Evolutionary conservation across 2,888 invertebrate species (phyloP).

Genomic region (Metellina segmentata): DNA sequence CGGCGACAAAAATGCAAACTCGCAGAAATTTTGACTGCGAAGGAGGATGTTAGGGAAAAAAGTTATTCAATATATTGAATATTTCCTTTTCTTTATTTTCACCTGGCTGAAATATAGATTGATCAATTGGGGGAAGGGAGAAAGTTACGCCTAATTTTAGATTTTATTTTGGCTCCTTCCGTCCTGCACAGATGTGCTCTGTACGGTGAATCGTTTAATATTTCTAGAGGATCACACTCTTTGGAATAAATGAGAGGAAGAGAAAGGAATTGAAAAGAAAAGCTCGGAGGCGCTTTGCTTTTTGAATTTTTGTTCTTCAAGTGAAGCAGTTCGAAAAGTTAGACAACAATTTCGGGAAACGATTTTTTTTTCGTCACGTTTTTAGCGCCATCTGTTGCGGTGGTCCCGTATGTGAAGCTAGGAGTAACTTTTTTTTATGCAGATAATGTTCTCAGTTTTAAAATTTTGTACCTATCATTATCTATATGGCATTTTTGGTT

Average conservation of each 20-base stretch:
- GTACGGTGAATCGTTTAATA: slow-evolving; percentile 32
- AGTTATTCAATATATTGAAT: slow-evolving; percentile 5
- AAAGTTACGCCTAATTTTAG: slow-evolving; percentile 2
- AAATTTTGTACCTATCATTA: too few relatives aligned
- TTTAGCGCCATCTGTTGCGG: slow-evolving; percentile 24
- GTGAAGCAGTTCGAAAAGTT: neutral
- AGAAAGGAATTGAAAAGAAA: neutral
- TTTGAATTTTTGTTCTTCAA: neutral
- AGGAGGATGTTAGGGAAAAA: neutral
- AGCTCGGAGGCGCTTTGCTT: too few relatives aligned
- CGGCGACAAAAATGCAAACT: neutral
- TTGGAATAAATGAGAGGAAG: neutral
- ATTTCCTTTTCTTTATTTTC: slow-evolving; percentile 5
- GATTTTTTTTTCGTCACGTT: neutral
- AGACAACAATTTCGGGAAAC: slow-evolving; percentile 6
- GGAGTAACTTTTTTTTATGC: too few relatives aligned
- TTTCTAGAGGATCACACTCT: neutral
- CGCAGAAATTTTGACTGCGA: neutral
- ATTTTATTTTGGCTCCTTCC: neutral
- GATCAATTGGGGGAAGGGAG: slow-evolving; percentile 13
- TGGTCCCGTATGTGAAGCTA: neutral
- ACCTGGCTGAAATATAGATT: neutral
- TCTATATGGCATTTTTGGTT: too few relatives aligned
- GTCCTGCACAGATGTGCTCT: slow-evolving; percentile 4
- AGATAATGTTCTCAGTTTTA: too few relatives aligned